Evolutionary conservation across 2,797 vertebrate species (phyloP), one percentile per base, ranked within the genome.

Genomic region (Oryzias dopingdopingensis): DNA sequence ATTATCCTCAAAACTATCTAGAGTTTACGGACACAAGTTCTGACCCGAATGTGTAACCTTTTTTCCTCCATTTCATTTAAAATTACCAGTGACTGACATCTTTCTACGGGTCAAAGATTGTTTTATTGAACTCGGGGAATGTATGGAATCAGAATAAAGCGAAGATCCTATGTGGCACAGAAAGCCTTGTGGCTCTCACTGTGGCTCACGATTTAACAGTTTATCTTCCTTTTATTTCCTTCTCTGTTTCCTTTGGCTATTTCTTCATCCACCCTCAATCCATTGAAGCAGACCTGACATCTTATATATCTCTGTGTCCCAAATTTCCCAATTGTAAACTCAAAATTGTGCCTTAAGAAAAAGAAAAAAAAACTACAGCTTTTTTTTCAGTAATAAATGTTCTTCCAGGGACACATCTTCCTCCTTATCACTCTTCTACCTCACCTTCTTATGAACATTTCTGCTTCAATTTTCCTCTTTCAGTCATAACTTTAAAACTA

Each of bases 371-470:
- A 56, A 56, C 45, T 29, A 51, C 62, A 73, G 65, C 50, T 76
- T 65, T 66, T 55, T 86, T 86, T 76, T 83, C 62, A 51, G 65
- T 73, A 70, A 80, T 79, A 74, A 67, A 75, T 71, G 79, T 20
- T 43, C 15, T 26, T 37, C 10, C 10, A 12, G 29, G 59, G 62
- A 70, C 26, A 59, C 32, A 68, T 72, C 49, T 56, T 15, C 10
- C 10, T 26, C 14, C 17, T 49, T 49, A 37, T 37, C 32, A 37
- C 10, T 13, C 32, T 15, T 44, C 29, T 55, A 20, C 63, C 8
- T 50, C 26, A 18, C 26, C 26, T 42, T 15, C 14, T 18, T 40
- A 62, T 20, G 6, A 42, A 41, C 16, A 15, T 52, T 32, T 29
- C 37, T 23, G 58, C 18, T 43, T 59, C 20, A 3, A 22, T 4